Evolutionary conservation across 1,140 invertebrate species (phyloP).

Genomic region (Drosophila grimshawi): DNA sequence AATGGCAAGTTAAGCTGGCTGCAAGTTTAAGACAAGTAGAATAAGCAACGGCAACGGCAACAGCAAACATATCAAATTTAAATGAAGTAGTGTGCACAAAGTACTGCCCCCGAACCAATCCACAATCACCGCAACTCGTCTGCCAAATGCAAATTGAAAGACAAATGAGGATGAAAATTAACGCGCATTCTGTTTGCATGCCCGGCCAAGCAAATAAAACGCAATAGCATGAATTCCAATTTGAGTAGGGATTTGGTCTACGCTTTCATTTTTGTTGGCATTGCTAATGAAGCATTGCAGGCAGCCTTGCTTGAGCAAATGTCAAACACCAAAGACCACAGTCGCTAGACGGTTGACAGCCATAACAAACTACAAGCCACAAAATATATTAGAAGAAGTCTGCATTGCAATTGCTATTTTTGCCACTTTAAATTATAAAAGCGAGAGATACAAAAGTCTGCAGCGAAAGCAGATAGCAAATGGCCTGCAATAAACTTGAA

Average conservation of each 20-base stretch:
- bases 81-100: constrained; percentile 38
- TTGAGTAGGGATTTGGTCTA: constrained; percentile 32
- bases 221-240: constrained; percentile 27
- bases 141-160: constrained; percentile 52
- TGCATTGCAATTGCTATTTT: constrained; percentile 41
- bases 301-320: constrained; percentile 7
- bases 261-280: constrained; percentile 34
- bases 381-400: constrained; percentile 29
- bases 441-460: constrained; percentile 13
- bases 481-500: constrained; percentile 79
- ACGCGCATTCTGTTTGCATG: constrained; percentile 41
- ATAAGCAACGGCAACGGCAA: constrained; percentile 18
- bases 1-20: constrained; percentile 73
- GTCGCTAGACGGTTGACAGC: constrained; percentile 33
- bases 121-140: constrained; percentile 43
- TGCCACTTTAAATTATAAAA: constrained; percentile 48
- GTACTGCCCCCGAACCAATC: neutral
- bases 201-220: constrained; percentile 15
- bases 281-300: constrained; percentile 62
- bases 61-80: constrained; percentile 57
- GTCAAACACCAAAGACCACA: constrained; percentile 18
- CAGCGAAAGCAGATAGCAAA: constrained; percentile 47
- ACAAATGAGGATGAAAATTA: constrained; percentile 64
- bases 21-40: constrained; percentile 44
- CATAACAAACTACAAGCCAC: constrained; percentile 24